phyloP scores from a whole-genome alignment of 1,140 invertebrate species.

The Halyomorpha halys region DNA sequence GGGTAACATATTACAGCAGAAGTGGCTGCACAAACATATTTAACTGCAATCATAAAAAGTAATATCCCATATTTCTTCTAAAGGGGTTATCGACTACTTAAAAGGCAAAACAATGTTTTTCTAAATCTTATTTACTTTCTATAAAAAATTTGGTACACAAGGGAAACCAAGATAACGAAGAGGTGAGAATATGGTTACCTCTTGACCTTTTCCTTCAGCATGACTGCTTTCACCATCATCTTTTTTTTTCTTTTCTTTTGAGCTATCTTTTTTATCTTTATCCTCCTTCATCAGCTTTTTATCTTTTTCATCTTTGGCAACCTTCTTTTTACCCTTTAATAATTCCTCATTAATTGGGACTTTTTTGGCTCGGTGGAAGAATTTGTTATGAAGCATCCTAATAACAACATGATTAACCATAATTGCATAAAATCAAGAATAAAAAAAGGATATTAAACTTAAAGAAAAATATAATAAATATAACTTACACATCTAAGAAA shows the following conservation, averaged over 20 bases:
- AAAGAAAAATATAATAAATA: not conserved
- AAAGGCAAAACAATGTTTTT: too few relatives aligned
- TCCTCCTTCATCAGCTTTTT: conserved; percentile 48
- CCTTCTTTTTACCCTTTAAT: conserved; percentile 46
- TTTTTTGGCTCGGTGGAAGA: conserved; percentile 90
- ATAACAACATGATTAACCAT: conserved; percentile 15
- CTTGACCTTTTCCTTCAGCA: conserved; percentile 40
- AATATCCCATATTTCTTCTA: too few relatives aligned
- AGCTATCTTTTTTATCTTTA: conserved; percentile 47
- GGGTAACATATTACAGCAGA: too few relatives aligned
- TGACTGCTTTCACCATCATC: conserved; percentile 44
- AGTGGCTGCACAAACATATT: too few relatives aligned
- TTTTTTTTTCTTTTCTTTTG: conserved; percentile 40
- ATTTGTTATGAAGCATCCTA: conserved; percentile 78
- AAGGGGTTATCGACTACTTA: too few relatives aligned
- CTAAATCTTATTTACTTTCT: too few relatives aligned
- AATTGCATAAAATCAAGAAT: not conserved
- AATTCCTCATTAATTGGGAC: conserved; percentile 67
- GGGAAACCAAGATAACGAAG: too few relatives aligned
- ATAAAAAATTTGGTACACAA: too few relatives aligned
- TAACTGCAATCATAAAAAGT: too few relatives aligned
- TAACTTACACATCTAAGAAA: conserved; percentile 57
- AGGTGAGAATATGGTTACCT: conserved; percentile 13
- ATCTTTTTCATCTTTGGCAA: conserved; percentile 40
- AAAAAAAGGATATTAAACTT: conserved; percentile 9